Percentiles rank a stretch among this genome's conserved stretches.
phyloP scores from a whole-genome alignment of 2,113 vertebrate species.

The Zonotrichia leucophrys region DNA sequence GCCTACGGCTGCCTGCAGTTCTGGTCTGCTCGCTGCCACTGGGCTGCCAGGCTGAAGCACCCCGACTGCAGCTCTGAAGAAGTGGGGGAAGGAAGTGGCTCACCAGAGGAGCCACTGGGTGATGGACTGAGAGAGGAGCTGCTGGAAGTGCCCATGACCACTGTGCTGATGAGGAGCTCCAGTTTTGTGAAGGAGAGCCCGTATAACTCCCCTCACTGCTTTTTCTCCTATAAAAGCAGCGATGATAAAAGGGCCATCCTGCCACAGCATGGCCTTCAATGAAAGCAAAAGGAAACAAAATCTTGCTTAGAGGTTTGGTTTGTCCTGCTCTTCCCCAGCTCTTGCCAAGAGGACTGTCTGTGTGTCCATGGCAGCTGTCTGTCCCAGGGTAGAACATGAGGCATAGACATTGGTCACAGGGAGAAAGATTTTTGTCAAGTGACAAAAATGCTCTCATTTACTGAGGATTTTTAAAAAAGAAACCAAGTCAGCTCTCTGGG shows the following conservation, averaged over 20 bases:
- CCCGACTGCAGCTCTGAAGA: conserved; percentile 9
- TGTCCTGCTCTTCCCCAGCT: background rate
- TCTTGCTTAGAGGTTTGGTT: background rate
- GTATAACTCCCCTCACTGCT: background rate
- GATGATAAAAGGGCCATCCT: conserved; percentile 26
- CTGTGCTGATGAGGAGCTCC: conserved; percentile 51
- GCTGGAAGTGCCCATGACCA: conserved; percentile 71
- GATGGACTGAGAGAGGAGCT: conserved; percentile 59
- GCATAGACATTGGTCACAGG: background rate
- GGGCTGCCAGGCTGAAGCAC: conserved; percentile 32
- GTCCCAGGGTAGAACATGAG: background rate
- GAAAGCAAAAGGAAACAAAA: background rate
- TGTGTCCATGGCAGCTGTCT: background rate
- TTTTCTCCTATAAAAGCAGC: background rate
- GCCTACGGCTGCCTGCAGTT: conserved; percentile 74
- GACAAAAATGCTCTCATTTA: background rate
- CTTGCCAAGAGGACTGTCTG: background rate
- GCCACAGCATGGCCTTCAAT: background rate
- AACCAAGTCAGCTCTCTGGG: background rate
- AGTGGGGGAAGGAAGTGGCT: conserved; percentile 45
- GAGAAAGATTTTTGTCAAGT: background rate
- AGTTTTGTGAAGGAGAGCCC: background rate
- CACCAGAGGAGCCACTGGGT: background rate
- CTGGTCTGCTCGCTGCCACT: conserved; percentile 65
- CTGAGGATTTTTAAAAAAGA: background rate